Conservation (phyloP, 2,113 vertebrate species). For the Strix aluco region DNA sequence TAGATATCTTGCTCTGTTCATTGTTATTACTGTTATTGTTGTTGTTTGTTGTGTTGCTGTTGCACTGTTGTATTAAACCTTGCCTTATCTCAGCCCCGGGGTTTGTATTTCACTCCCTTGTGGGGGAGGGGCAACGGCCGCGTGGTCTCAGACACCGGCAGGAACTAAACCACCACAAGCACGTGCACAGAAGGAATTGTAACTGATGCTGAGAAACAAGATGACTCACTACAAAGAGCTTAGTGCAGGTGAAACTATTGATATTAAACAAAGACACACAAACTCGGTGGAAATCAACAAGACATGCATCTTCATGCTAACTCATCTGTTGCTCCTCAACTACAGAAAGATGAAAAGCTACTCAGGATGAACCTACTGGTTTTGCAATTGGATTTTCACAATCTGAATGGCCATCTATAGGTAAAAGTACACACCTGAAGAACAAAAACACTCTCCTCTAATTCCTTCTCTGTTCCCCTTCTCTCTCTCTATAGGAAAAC, state of each 20-base stretch:
- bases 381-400: neutral
- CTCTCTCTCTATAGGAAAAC: neutral
- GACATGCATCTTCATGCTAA: accelerated
- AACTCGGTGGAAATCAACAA: neutral
- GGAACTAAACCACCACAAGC: too few species aligned
- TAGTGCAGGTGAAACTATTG: neutral
- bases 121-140: too few species aligned
- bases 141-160: too few species aligned
- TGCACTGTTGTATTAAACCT: too few species aligned
- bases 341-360: neutral
- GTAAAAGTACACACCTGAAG: neutral
- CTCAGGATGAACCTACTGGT: neutral
- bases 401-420: neutral
- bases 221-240: neutral
- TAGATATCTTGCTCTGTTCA: too few species aligned
- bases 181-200: neutral
- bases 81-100: too few species aligned
- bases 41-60: too few species aligned
- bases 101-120: too few species aligned
- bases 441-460: neutral
- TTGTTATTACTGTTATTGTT: too few species aligned
- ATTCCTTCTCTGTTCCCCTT: neutral
- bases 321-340: neutral
- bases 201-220: neutral
- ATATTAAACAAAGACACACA: neutral